These are phyloP conservation scores for Drosophila lacicola DNA, from an alignment of 2,888 invertebrate species.

Conservation along the genomic window DNA sequence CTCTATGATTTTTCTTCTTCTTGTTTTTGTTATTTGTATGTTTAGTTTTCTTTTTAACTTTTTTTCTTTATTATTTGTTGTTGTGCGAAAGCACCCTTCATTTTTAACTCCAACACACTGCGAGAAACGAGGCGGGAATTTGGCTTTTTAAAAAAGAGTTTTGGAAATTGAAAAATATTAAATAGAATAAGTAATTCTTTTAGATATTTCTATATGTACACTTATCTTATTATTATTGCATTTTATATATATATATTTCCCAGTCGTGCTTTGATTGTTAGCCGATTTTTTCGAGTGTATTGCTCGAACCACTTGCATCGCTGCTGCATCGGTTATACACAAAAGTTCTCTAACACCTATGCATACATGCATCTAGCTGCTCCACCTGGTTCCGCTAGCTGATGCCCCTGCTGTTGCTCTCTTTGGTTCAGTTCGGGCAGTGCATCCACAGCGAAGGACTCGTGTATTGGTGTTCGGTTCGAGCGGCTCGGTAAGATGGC, in stretches of 20 bases:
- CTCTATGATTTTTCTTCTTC: background rate
- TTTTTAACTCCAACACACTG: constrained; percentile 24
- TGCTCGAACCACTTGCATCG: constrained; percentile 27
- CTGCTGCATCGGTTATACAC: constrained; percentile 22
- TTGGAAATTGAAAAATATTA: background rate
- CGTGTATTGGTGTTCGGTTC: constrained; percentile 33
- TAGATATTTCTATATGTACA: too few relatives aligned
- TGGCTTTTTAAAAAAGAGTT: background rate
- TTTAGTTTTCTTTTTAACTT: constrained; percentile 3
- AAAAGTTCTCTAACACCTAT: constrained; percentile 30
- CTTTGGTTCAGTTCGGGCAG: constrained; percentile 33
- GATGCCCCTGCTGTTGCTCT: constrained; percentile 29
- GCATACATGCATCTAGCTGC: constrained; percentile 12
- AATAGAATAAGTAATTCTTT: too few relatives aligned
- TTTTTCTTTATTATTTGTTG: background rate
- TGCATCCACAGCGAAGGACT: constrained; percentile 23
- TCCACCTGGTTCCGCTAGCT: constrained; percentile 1
- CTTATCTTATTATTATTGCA: too few relatives aligned
- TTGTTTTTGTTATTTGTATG: constrained; percentile 7
- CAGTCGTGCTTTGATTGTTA: background rate
- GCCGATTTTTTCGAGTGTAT: constrained; percentile 32
- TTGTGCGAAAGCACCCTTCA: constrained; percentile 10
- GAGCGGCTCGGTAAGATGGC: constrained; percentile 40
- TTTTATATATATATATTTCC: too few relatives aligned
- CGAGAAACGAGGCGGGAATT: background rate